Evolutionary conservation across 2,113 vertebrate species (phyloP).

Genomic region (Eubucco bourcierii): DNA sequence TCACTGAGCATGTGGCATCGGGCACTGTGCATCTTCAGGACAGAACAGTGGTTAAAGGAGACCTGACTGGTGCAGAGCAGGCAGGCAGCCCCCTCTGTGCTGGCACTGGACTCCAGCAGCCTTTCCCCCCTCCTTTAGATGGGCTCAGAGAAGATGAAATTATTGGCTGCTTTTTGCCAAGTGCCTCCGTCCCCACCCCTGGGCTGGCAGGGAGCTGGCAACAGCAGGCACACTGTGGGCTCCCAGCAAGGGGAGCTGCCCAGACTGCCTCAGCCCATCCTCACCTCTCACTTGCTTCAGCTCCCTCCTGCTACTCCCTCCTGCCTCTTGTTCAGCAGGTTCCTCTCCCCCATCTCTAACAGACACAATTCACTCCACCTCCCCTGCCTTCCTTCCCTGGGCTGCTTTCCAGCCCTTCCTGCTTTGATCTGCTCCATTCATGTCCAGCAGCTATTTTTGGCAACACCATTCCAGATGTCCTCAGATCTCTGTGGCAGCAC

Average conservation of each 20-base stretch:
- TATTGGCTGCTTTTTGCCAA: not conserved
- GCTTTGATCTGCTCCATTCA: not conserved
- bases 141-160: not conserved
- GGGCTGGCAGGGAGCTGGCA: not conserved
- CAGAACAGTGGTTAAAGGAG: not conserved
- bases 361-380: not conserved
- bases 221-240: not conserved
- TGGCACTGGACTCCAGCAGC: not conserved
- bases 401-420: not conserved
- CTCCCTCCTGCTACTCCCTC: not conserved
- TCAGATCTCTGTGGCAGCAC: not conserved
- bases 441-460: slow-evolving; percentile 2
- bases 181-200: not conserved
- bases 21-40: not conserved
- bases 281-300: not conserved
- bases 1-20: fast-evolving
- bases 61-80: not conserved
- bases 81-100: not conserved
- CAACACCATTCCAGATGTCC: not conserved
- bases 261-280: not conserved
- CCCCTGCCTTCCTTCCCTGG: fast-evolving
- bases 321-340: fast-evolving
- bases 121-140: not conserved
- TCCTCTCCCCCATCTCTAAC: not conserved
- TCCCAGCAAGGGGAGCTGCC: not conserved